Percentiles rank a stretch among this genome's conserved stretches.
phyloP scores from a whole-genome alignment of 2,888 invertebrate genomes.

The Sinhomidia bicolor region DNA sequence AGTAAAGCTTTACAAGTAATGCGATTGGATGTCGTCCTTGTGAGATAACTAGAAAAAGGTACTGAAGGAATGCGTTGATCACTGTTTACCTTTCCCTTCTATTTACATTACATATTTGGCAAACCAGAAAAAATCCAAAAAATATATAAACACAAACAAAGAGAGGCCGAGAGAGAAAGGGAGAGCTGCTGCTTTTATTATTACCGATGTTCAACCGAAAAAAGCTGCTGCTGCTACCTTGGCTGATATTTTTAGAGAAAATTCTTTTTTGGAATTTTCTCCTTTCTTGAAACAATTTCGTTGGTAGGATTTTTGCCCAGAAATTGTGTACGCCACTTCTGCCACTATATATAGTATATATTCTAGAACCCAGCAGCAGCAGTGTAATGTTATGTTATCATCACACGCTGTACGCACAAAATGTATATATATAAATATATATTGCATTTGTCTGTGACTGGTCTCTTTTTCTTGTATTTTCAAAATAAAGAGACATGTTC shows the following conservation, averaged over 20 bases:
- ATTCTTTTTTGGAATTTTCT: background rate
- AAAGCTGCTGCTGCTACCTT: background rate
- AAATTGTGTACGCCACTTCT: background rate
- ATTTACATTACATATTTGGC: background rate
- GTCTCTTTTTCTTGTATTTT: constrained; percentile 65
- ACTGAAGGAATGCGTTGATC: background rate
- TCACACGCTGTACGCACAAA: constrained; percentile 27
- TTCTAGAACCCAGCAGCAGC: no score
- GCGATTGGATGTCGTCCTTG: background rate
- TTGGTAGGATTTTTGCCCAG: background rate
- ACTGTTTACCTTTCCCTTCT: constrained; percentile 18
- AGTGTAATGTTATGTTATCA: no score
- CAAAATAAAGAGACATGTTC: constrained; percentile 70
- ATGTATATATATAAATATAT: constrained; percentile 23
- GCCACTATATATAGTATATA: no score
- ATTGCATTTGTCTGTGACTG: constrained; percentile 59
- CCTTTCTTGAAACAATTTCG: background rate
- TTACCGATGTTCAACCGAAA: background rate
- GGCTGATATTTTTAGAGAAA: background rate
- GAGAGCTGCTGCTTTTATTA: background rate
- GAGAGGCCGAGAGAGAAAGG: background rate
- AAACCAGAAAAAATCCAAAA: background rate
- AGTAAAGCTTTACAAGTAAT: background rate
- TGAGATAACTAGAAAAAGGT: background rate
- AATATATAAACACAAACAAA: background rate